phyloP scores from a whole-genome alignment of 2,113 vertebrate genomes.

The Pluvialis apricaria region DNA sequence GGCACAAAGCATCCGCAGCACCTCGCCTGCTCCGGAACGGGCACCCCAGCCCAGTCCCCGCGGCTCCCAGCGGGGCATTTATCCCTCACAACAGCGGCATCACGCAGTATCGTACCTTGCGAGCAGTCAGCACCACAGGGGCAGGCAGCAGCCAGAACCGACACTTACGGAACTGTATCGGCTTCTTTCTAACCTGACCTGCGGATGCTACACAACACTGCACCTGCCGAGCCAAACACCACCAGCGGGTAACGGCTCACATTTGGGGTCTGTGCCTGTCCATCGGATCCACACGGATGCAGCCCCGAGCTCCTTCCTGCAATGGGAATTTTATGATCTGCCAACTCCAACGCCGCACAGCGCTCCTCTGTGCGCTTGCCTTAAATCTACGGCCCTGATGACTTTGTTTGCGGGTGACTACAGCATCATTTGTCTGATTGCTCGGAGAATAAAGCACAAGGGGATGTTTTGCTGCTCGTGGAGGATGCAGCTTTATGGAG shows the following conservation, averaged over 20 bases:
- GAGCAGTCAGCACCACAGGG: background rate
- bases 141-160: background rate
- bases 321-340: background rate
- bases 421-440: background rate
- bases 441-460: background rate
- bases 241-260: rapidly evolving
- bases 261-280: background rate
- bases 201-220: background rate
- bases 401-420: background rate
- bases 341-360: background rate
- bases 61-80: background rate
- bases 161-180: rapidly evolving
- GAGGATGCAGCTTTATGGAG: background rate
- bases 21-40: rapidly evolving
- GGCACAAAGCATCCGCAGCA: background rate
- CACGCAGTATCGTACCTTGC: background rate
- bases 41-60: background rate
- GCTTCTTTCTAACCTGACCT: background rate
- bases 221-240: background rate
- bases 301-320: rapidly evolving
- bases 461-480: background rate
- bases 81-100: rapidly evolving
- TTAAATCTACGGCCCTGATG: background rate
- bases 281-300: background rate
- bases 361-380: background rate